Conservation (phyloP, 1,140 invertebrate genomes). For the Apis dorsata region DNA sequence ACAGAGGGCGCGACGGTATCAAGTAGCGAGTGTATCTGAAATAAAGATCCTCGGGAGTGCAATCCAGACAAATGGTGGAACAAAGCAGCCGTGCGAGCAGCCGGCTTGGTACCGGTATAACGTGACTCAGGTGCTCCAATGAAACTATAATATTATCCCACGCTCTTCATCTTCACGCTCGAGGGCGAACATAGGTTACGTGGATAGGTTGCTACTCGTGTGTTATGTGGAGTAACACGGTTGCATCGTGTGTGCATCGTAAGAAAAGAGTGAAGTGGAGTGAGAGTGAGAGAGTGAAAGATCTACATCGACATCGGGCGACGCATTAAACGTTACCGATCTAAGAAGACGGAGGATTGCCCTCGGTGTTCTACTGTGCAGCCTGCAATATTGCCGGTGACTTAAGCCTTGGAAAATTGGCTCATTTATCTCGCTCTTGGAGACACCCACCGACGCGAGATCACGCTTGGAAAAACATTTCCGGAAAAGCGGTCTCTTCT, state of each 20-base stretch:
- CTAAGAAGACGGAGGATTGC: conserved; percentile 38
- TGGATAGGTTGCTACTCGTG: background rate
- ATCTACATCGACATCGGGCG: conserved; percentile 3
- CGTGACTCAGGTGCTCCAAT: conserved; percentile 62
- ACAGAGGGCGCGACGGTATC: background rate
- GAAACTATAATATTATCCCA: conserved; percentile 70
- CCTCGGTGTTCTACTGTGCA: background rate
- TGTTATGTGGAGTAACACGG: too few relatives aligned
- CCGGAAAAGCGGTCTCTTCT: background rate
- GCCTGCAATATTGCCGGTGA: conserved; percentile 71
- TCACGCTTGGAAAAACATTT: conserved; percentile 58
- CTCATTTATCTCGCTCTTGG: conserved; percentile 72
- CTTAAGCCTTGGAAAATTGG: conserved; percentile 76
- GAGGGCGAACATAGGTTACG: conserved; percentile 25
- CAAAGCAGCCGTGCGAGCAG: conserved; percentile 21
- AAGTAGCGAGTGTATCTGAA: conserved; percentile 47
- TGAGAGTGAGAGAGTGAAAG: conserved; percentile 11
- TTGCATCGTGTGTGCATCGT: background rate
- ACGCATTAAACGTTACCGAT: conserved; percentile 45
- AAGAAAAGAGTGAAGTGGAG: conserved; percentile 1
- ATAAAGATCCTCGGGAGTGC: conserved; percentile 52
- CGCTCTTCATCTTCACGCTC: conserved; percentile 58
- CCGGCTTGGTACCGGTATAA: conserved; percentile 31
- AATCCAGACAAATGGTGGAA: conserved; percentile 50
- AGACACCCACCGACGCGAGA: conserved; percentile 50